Conservation (phyloP, 1,140 invertebrate species). For the Drosophila burlai region DNA sequence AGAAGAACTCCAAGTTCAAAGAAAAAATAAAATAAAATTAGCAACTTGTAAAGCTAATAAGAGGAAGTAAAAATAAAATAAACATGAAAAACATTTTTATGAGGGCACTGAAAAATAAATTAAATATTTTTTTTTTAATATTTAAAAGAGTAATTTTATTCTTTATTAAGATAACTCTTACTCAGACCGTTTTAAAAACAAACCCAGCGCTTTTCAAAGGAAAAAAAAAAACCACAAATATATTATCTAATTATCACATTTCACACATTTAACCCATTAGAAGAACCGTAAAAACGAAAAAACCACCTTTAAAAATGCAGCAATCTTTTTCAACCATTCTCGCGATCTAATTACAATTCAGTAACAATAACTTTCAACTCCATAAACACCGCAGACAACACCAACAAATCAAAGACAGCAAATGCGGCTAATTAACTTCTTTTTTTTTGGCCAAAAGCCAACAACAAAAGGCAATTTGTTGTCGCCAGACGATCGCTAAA, state of each 20-base stretch:
- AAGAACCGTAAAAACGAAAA: neutral
- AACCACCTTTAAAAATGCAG: slow-evolving; percentile 2
- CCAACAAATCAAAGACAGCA: slow-evolving; percentile 72
- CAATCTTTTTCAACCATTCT: slow-evolving; percentile 22
- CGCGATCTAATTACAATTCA: slow-evolving; percentile 42
- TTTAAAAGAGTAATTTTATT: too few relatives aligned
- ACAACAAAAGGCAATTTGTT: slow-evolving; percentile 65
- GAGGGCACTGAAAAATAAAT: too few relatives aligned
- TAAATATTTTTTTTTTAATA: too few relatives aligned
- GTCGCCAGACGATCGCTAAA: slow-evolving; percentile 68
- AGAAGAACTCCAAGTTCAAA: too few relatives aligned
- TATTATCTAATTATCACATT: neutral
- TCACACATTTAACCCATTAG: slow-evolving; percentile 7
- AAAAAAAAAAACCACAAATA: neutral
- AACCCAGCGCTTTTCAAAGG: too few relatives aligned
- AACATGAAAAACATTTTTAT: too few relatives aligned
- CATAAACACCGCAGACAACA: slow-evolving; percentile 43
- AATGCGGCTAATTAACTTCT: slow-evolving; percentile 77
- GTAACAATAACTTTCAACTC: slow-evolving; percentile 35
- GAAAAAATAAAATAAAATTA: too few relatives aligned
- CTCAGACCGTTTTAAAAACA: too few relatives aligned
- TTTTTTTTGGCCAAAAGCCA: slow-evolving; percentile 41
- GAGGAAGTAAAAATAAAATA: too few relatives aligned
- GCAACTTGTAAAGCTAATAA: too few relatives aligned
- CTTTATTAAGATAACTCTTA: too few relatives aligned